Evolutionary conservation across 2,113 vertebrate species (phyloP), one percentile per base, ranked within the genome.

Genomic region (Maccullochella peelii): DNA sequence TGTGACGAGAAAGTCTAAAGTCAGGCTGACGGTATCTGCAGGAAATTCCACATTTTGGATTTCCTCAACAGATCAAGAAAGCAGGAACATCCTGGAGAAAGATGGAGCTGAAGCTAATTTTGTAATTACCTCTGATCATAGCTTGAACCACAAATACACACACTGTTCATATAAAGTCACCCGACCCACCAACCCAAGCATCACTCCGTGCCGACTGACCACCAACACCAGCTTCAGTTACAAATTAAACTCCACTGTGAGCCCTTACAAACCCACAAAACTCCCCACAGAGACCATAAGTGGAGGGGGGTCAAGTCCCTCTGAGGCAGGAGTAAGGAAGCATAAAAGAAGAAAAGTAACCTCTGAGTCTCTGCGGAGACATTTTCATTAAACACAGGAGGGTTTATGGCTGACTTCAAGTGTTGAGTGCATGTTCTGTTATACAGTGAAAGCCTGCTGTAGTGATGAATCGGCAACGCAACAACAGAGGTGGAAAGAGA

Each of bases 21-120:
- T 11, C 42, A 5, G 42, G 16, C 20, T 8, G 47, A 49, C 5
- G 21, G 2, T n/a, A 73, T 50, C 36, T 62, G 69, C 70, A 79
- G 85, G 80, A 82, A 82, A 86, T 78, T 57, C 75, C 80, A 68
- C 63, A 61, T 82, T 25, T 33, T 9, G 74, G 11, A 50, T 40
- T 76, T 63, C 65, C 44, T 38, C 12, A 44, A 20, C 23, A 67
- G 70, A 61, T 5, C 5, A 40, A 25, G 16, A 33, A 5, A 27
- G 57, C 1, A 18, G 9, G 6, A 36, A 25, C 47, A 20, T 61
- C 18, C 33, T 8, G 40, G 5, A 69, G 58, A 44, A 21, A 11
- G 33, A 12, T 11, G n/a, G 27, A 44, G 36, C 55, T 44, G n/a
- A 20, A 21, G 50, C 15, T 25, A 0, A 63, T 44, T 23, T 27